Base-by-base conservation (phyloP, 2,113 vertebrate genomes). In the Jaculus jaculus region DNA sequence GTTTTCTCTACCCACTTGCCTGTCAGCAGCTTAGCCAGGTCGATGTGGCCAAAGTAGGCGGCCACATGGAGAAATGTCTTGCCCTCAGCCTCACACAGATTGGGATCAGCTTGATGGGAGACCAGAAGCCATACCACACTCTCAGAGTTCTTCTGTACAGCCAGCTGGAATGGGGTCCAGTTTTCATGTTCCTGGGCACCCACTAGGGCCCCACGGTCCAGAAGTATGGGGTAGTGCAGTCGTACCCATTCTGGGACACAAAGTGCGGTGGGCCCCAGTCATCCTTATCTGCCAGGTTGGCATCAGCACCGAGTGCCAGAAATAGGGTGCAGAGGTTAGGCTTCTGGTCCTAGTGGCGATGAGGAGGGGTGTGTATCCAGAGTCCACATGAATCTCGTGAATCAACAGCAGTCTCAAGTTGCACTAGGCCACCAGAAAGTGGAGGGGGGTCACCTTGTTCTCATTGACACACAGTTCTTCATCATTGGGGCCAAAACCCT, bases 111-210 rank as follows among this genome's bases (percentile, higher is more conserved):
- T 65, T 98, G 97, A 34, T 98, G 98, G 4, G 98, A 98, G 17
- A 99, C 97, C 88, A 99, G 98, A 28, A 99, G 97, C 13, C 97
- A 93, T 9, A 98, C 98, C 74, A 99, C 97, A 0, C 98, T 98
- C 95, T 99, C 99, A 1, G 98, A 98, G 95, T 99, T 98, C 30
- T 99, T 99, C 98, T 99, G 99, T 0, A 98, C 97, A 4, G 99
- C 98, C 97, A 99, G 91, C 96, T 99, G 99, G 74, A 99, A 97
- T 0, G 99, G 98, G 0, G 97, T 99, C 99, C 99, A 99, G 0
- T 98, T 98, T 0, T 98, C 97, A 0, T 94, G 98, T 93, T 99
- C 99, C 65, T 74, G 97, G 54, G 97, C 97, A 34, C 98, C 89
- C 0, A 95, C 95, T 0, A 0, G n/a, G 0, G 98, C 98, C 66